Evolutionary conservation across 2,888 invertebrate species (phyloP), one percentile per base, ranked within the genome.

Genomic region (Mycalesis mineus): DNA sequence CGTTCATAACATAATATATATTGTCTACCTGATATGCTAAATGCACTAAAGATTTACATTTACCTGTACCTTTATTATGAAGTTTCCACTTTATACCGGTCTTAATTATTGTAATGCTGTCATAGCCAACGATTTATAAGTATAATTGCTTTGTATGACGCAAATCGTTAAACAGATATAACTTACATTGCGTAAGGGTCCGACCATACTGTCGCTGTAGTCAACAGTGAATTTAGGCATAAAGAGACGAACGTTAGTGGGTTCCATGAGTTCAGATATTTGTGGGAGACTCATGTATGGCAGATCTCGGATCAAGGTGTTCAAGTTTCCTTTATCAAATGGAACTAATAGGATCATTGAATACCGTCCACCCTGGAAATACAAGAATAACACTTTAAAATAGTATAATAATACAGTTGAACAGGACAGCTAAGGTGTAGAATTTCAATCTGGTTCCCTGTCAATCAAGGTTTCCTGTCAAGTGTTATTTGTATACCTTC

Each of bases 281-380:
- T 78, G 75, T 0, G 86, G 75, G 1, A 94, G 71, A 9, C 91
- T 84, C 65, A 89, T 80, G 68, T 91, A 91, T 0, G 91, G 88
- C 42, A 94, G 72, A 70, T 94, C 92, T 47, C 89, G 82, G 17
- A 91, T 82, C 1, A 94, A 72, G 4, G 84, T 77, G 1, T 77
- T 65, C 0, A 91, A 74, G 4, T 91, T 90, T 13, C 88, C 82
- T n/a, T 80, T 80, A 17, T 88, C 88, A 29, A 78, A 78, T 0
- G 94, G 94, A 7, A 94, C 80, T 2, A 94, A 63, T 9, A 93
- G 72, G 42, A 94, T 67, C 93, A 94, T 93, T 0, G 93, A 91
- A 65, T 92, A 92, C 58, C 88, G 88, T 0, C 80, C 83, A 66
- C 91, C 92, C 94, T 94, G 77, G 14, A 84, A 74, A 14, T 11